Conservation (phyloP, 1,140 invertebrate species). For the Drosophila cardini region DNA sequence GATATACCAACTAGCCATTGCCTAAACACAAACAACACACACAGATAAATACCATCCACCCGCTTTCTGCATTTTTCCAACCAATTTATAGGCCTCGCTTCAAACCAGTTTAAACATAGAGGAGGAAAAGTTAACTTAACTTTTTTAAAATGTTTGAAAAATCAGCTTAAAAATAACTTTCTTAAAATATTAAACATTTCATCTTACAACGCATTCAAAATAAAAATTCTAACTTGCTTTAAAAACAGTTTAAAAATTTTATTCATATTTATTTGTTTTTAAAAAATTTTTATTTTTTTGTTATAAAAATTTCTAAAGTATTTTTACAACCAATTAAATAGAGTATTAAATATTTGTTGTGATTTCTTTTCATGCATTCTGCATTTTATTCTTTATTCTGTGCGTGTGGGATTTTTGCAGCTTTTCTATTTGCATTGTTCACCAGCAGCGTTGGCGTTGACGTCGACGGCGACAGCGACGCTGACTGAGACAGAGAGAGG, state of each 20-base stretch:
- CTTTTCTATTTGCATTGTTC: conserved; percentile 77
- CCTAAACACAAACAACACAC: conserved; percentile 36
- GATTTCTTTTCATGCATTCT: neutral
- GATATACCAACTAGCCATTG: too few relatives aligned
- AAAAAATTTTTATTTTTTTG: too few relatives aligned
- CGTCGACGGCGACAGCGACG: neutral
- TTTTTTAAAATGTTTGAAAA: neutral
- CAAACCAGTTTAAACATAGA: neutral
- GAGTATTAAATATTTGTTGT: conserved; percentile 10
- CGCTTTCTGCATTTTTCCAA: conserved; percentile 57
- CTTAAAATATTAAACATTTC: neutral
- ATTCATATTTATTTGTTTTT: neutral
- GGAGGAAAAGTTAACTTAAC: conserved; percentile 44
- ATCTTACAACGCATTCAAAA: neutral
- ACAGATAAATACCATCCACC: conserved; percentile 1
- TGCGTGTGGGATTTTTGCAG: conserved; percentile 65
- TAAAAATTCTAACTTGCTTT: neutral
- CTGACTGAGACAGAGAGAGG: neutral
- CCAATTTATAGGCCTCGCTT: conserved; percentile 69
- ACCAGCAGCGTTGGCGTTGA: conserved; percentile 31
- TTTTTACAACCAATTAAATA: neutral
- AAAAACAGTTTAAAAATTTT: neutral
- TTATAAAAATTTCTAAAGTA: too few relatives aligned
- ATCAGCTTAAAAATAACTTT: neutral
- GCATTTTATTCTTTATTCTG: conserved; percentile 29